Base-by-base conservation (phyloP, 2,888 invertebrate genomes). In the Punctoribates punctum region DNA sequence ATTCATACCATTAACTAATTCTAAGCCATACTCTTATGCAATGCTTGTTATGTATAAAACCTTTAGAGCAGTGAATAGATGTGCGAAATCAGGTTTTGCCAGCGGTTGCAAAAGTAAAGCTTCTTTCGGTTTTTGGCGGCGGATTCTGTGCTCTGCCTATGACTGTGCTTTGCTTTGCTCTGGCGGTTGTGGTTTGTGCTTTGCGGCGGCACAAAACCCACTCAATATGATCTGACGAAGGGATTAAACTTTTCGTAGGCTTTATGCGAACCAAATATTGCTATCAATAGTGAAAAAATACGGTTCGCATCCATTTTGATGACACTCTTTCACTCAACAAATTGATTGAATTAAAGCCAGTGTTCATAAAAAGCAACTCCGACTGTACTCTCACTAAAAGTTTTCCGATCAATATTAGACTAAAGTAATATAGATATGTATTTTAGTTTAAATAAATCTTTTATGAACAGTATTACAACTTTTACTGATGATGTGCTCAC, bases 71-170 rank as follows among this genome's bases (percentile, higher is more conserved):
- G 8, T 42, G 42, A 42, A 42, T 42, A 42, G 8, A 42, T 17
- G 65, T 65, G 65, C 38, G 65, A 65, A 65, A 65, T 65, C 65
- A 65, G 65, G 62, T 65, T 65, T 65, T 65, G 65, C 65, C 65
- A 38, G 34, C 65, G 65, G 65, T 65, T 29, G 65, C 65, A 65
- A 65, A 65, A 65, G 34, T 65, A 65, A 65, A 65, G 65, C 65
- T 65, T 65, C 65, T 65, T 65, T 65, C 38, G 34, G 34, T 65
- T 65, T 65, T 65, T 23, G 65, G 34, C 38, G 38, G n/a, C 34
- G 65, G 65, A 34, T 65, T 65, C 27, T 27, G n/a, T 27, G n/a
- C 38, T 38, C 20, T 25, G 20, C 13, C 60, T 60, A n/a, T 20
- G 11, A 20, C 60, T 60, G 20, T 25, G 11, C 20, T 23, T 48